phyloP scores from a whole-genome alignment of 2,797 vertebrate species.

The Scarus forsteni region DNA sequence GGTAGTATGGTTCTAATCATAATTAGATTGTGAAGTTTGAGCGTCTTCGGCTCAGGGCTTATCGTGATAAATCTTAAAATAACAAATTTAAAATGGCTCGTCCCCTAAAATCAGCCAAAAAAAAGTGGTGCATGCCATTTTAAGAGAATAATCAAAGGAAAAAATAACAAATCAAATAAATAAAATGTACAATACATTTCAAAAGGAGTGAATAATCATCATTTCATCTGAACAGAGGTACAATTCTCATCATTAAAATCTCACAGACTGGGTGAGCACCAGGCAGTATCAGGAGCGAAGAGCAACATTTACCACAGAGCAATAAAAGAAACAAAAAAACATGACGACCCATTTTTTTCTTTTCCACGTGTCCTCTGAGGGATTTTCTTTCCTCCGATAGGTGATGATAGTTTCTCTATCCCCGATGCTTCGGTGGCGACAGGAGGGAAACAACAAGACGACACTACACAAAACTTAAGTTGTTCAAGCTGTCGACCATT shows the following conservation, averaged over 20 bases:
- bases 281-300: slow-evolving; percentile 80
- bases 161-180: slow-evolving; percentile 73
- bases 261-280: slow-evolving; percentile 84
- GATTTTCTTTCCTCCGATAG: slow-evolving; percentile 29
- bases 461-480: slow-evolving; percentile 70
- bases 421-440: slow-evolving; percentile 34
- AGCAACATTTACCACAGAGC: slow-evolving; percentile 73
- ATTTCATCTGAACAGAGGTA: slow-evolving; percentile 70
- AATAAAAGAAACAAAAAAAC: slow-evolving; percentile 11
- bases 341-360: slow-evolving; percentile 21
- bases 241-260: slow-evolving; percentile 60
- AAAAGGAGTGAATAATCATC: slow-evolving; percentile 69
- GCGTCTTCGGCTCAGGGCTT: slow-evolving; percentile 14
- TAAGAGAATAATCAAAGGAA: slow-evolving; percentile 42
- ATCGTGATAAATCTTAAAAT: slow-evolving; percentile 17
- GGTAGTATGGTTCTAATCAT: slow-evolving; percentile 32
- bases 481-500: slow-evolving; percentile 65
- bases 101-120: slow-evolving; percentile 56
- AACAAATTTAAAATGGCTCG: slow-evolving; percentile 16
- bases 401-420: slow-evolving; percentile 30
- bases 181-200: slow-evolving; percentile 77
- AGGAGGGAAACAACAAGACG: slow-evolving; percentile 53
- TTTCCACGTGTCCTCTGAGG: slow-evolving; percentile 46
- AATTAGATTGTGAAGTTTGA: slow-evolving; percentile 38
- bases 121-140: slow-evolving; percentile 84